Evolutionary conservation across 2,797 vertebrate species (phyloP).

Genomic region (Molossus alvarezi): DNA sequence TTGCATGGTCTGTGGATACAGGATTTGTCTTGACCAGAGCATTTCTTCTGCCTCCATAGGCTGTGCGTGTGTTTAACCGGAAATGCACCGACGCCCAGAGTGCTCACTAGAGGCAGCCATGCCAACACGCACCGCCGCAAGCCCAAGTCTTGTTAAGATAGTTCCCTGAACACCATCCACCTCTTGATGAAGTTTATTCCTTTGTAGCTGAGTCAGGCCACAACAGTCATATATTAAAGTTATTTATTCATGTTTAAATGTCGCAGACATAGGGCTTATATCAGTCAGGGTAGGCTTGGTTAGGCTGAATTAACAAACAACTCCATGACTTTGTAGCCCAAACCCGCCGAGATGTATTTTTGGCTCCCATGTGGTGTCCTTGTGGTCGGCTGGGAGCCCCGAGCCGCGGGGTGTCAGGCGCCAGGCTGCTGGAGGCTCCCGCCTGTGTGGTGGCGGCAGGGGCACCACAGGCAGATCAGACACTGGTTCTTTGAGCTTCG

Average conservation of each 20-base stretch:
- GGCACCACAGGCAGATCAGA: no score
- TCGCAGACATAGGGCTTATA: neutral
- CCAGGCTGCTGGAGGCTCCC: neutral
- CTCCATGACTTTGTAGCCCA: neutral
- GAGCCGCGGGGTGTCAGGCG: fast-evolving
- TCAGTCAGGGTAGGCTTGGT: neutral
- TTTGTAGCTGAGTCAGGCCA: neutral
- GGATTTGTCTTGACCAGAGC: neutral
- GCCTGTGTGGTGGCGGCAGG: neutral
- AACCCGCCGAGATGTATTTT: neutral
- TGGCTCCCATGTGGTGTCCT: fast-evolving
- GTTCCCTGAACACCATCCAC: neutral
- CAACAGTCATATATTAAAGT: neutral
- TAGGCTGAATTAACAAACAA: neutral
- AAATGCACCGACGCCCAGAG: neutral
- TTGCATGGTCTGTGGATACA: neutral
- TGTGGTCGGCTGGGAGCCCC: neutral
- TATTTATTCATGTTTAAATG: neutral
- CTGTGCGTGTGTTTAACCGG: neutral
- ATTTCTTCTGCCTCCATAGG: neutral
- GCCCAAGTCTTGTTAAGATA: neutral
- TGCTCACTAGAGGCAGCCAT: neutral
- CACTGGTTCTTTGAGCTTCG: neutral
- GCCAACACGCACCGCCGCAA: neutral
- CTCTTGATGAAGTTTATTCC: neutral